phyloP scores from a whole-genome alignment of 2,888 invertebrate genomes.

The Volucella bombylans region DNA sequence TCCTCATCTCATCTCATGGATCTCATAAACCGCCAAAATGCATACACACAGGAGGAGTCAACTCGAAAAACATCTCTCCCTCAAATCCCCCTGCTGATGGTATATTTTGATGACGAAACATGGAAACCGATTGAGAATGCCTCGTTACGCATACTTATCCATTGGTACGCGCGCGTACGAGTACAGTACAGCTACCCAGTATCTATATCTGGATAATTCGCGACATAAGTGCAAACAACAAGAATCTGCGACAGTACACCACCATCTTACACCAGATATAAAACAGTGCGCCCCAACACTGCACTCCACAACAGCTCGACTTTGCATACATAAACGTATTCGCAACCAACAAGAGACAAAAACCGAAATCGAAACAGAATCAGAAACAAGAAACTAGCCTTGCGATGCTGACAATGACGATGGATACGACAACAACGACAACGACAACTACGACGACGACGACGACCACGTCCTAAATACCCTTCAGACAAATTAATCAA shows the following conservation, averaged over 20 bases:
- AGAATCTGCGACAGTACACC: constrained; percentile 63
- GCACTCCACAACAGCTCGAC: constrained; percentile 39
- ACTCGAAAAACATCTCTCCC: constrained; percentile 35
- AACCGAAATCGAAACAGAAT: constrained; percentile 10
- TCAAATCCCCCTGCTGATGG: background rate
- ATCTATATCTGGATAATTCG: constrained; percentile 72
- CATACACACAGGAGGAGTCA: constrained; percentile 49
- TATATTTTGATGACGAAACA: constrained; percentile 10
- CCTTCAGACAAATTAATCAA: constrained; percentile 74
- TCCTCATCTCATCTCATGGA: constrained; percentile 66
- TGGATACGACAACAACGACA: constrained; percentile 42
- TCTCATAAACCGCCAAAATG: constrained; percentile 68
- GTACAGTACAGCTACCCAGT: constrained; percentile 28
- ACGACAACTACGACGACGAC: constrained; percentile 16
- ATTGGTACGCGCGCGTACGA: constrained; percentile 60
- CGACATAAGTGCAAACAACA: constrained; percentile 72
- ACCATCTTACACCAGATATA: constrained; percentile 4
- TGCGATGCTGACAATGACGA: constrained; percentile 40
- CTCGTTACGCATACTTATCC: constrained; percentile 73
- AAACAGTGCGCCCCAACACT: constrained; percentile 10
- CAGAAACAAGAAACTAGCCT: constrained; percentile 63
- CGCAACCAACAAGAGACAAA: constrained; percentile 24
- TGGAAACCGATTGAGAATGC: constrained; percentile 64
- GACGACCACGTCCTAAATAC: constrained; percentile 74
- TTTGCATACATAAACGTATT: constrained; percentile 56